Evolutionary conservation across 2,888 invertebrate genomes (phyloP).

Genomic region (Nemotelus nigrinus): DNA sequence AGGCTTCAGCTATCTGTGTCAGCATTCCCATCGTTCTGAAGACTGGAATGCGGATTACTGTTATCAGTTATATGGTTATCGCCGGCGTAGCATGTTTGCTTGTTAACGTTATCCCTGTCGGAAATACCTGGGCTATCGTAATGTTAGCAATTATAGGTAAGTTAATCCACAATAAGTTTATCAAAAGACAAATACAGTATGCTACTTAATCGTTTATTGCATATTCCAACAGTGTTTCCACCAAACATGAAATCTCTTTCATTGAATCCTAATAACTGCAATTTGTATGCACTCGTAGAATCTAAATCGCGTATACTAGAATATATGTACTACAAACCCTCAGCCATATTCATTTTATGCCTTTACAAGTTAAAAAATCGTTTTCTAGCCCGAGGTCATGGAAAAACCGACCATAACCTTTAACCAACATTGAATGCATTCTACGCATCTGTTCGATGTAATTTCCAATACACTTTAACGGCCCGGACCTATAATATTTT

Average conservation of each 20-base stretch:
- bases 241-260: no score
- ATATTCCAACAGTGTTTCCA: no score
- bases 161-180: slow-evolving; percentile 45
- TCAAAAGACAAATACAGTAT: background rate
- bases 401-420: no score
- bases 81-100: slow-evolving; percentile 76
- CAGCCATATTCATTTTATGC: no score
- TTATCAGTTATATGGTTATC: slow-evolving; percentile 74
- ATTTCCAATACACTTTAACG: background rate
- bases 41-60: slow-evolving; percentile 75
- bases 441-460: background rate
- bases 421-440: no score
- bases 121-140: slow-evolving; percentile 71
- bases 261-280: no score
- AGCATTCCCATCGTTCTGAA: slow-evolving; percentile 78
- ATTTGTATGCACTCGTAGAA: no score
- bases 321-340: no score
- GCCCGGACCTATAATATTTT: background rate
- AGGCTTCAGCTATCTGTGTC: slow-evolving; percentile 77
- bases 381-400: no score
- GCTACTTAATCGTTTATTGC: no score
- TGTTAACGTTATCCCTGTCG: slow-evolving; percentile 68
- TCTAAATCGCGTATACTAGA: no score
- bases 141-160: slow-evolving; percentile 75
- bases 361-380: no score